Base-by-base conservation (phyloP, 2,888 invertebrate genomes). In the Drosophila paramelanica region DNA sequence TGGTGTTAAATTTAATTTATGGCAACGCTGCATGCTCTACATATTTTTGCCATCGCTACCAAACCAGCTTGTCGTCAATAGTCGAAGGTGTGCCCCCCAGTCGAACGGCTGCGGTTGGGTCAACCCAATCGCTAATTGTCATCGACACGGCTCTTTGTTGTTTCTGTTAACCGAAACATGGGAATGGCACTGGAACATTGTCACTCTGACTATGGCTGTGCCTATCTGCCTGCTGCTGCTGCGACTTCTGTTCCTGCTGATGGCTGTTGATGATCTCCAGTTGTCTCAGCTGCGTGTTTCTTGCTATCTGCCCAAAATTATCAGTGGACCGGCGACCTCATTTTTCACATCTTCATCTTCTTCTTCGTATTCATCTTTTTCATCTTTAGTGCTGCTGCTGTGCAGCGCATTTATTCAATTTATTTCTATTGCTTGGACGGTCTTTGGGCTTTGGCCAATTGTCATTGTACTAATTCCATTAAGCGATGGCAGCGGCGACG, bases 1-100 rank as follows among this genome's bases (percentile, higher is more conserved):
- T 87, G 79, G 88, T 89, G 84, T 89, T 86, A 85, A 89, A 85
- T 89, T 89, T 89, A 86, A 86, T 86, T 86, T 86, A 86, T 86
- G 89, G 85, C 88, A 85, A 85, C 76, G 88, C 73, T 81, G 73
- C 85, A 85, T 85, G 86, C 86, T 88, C 88, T 88, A 88, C 88
- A 84, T 86, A 89, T 82, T 82, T 82, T 78, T 78, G 70, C 78
- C 73, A 67, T 49, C 55, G 41, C 43, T 51, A 47, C 46, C 62
- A 65, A 56, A 17, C 17, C 31, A 31, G 8, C 8, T 10, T 8
- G 17, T 51, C 20, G 46, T 62, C 61, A 56, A 79, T 69, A 67
- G 78, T 62, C 41, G 53, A 69, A 79, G 77, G 77, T 79, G 77
- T 53, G 80, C 77, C 49, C 41, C 49, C 45, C 2, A 50, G 14